Conservation (phyloP, 2,888 invertebrate species). For the Anarsia innoxiella region DNA sequence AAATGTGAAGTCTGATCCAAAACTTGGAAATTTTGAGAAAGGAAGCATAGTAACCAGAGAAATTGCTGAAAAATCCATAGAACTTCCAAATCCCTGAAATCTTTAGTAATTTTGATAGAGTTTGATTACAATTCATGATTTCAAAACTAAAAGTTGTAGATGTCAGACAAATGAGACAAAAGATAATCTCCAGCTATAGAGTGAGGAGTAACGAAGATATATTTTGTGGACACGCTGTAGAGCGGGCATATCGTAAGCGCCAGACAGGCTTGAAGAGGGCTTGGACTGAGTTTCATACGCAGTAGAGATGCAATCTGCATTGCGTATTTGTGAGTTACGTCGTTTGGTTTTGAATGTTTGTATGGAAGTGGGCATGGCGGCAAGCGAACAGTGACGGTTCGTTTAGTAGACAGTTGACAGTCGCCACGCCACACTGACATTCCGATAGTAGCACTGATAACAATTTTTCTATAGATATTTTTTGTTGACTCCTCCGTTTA, state of each 20-base stretch:
- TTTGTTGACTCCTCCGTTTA: constrained; percentile 48
- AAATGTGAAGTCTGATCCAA: constrained; percentile 19
- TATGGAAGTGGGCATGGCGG: constrained; percentile 71
- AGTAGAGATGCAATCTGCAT: constrained; percentile 21
- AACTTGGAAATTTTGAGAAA: constrained; percentile 11
- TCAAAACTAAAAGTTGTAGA: constrained; percentile 31
- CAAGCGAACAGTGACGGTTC: constrained; percentile 68
- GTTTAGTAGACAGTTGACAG: constrained; percentile 75
- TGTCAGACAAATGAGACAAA: constrained; percentile 39
- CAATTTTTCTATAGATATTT: constrained; percentile 62
- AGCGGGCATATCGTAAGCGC: constrained; percentile 24
- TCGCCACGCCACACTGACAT: constrained; percentile 74
- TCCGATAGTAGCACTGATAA: constrained; percentile 71
- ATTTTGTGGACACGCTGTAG: constrained; percentile 34
- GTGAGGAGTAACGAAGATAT: constrained; percentile 45
- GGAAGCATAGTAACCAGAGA: constrained; percentile 6
- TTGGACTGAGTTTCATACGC: constrained; percentile 17
- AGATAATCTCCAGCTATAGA: constrained; percentile 27
- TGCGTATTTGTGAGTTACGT: constrained; percentile 20
- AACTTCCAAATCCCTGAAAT: background rate
- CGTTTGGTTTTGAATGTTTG: constrained; percentile 23
- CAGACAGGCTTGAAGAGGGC: constrained; percentile 14
- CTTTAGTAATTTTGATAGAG: background rate
- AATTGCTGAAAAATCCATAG: background rate
- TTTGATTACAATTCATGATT: constrained; percentile 19